Conservation (phyloP, 2,888 invertebrate species). For the Bedellia somnulentella region DNA sequence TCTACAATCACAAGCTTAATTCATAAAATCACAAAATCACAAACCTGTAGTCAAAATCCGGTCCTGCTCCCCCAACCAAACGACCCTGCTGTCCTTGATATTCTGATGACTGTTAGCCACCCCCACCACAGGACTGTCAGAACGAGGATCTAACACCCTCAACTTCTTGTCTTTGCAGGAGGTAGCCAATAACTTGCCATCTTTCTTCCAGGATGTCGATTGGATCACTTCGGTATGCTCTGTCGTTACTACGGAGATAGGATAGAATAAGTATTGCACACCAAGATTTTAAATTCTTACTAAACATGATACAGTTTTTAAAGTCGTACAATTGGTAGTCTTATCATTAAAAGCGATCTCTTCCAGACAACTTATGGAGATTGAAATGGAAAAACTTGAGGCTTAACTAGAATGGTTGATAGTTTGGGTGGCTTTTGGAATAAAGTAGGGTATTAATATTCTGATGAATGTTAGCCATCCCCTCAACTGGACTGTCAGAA, state of each 20-base stretch:
- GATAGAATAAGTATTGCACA: too few relatives aligned
- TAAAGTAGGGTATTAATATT: too few relatives aligned
- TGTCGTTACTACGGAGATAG: constrained; percentile 64
- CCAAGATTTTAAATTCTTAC: too few relatives aligned
- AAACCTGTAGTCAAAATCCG: constrained; percentile 81
- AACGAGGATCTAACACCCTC: constrained; percentile 81
- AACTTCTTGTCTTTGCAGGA: constrained; percentile 92
- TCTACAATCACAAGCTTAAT: constrained; percentile 7
- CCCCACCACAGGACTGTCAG: constrained; percentile 57
- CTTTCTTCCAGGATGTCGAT: constrained; percentile 86
- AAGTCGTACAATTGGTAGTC: too few relatives aligned
- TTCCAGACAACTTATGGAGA: too few relatives aligned
- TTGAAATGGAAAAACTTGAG: too few relatives aligned
- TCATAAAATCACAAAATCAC: constrained; percentile 7
- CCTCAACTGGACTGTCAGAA: constrained; percentile 56
- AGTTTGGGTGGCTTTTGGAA: too few relatives aligned
- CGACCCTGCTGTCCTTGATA: constrained; percentile 87
- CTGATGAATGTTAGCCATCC: constrained; percentile 77
- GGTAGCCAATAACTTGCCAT: constrained; percentile 78
- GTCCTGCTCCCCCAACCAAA: constrained; percentile 87
- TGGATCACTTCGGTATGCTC: constrained; percentile 88
- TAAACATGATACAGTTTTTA: too few relatives aligned
- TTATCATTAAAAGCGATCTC: too few relatives aligned
- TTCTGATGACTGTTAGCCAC: constrained; percentile 81
- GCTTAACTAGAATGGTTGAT: too few relatives aligned